Base-by-base conservation (phyloP, 2,113 vertebrate species). In the Amphilophus citrinellus region DNA sequence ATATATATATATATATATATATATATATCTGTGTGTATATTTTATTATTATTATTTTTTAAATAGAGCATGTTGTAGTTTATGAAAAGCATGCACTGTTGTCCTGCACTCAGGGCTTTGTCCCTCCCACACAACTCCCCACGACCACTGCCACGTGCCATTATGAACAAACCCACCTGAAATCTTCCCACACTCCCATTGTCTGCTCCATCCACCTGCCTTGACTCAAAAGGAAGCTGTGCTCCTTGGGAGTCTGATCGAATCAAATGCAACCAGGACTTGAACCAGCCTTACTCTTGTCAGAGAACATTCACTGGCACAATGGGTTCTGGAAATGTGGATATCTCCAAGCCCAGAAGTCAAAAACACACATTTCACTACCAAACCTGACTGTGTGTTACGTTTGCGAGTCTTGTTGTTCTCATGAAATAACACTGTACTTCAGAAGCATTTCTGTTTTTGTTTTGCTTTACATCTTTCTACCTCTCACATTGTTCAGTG, bases 61-160 rank as follows among this genome's bases (percentile, higher is more conserved):
- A 91, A 85, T 89, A 89, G 77, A 89, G 94, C 92, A 95, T 93
- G 93, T 90, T 73, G 81, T 91, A 90, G 91, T 92, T 86, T 84
- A 90, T 88, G 57, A 82, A 79, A 92, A 92, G 92, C 94, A 94
- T 95, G 93, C 83, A 84, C 88, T 87, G 85, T 91, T 68, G 90
- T 92, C 91, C 90, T 84, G 88, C 91, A 90, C 93, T 95, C 93
- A 94, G 92, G 92, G 94, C 92, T 86, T 87, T 50, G 91, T 77
- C 82, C 87, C 88, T 77, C 77, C 77, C 56, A 62, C 76, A 62
- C 85, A 58, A 3, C 59, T 62, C 57, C 66, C 20, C 30, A 4
- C 57, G 63, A 53, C 73, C 56, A 62, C 82, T 84, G 83, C 86
- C 85, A 84, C 50, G 61, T 86, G 42, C 27, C 87, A 82, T 85